Evolutionary conservation across 23 tunicate species (phyloP).

Genomic region (Trididemnum nubilum): DNA sequence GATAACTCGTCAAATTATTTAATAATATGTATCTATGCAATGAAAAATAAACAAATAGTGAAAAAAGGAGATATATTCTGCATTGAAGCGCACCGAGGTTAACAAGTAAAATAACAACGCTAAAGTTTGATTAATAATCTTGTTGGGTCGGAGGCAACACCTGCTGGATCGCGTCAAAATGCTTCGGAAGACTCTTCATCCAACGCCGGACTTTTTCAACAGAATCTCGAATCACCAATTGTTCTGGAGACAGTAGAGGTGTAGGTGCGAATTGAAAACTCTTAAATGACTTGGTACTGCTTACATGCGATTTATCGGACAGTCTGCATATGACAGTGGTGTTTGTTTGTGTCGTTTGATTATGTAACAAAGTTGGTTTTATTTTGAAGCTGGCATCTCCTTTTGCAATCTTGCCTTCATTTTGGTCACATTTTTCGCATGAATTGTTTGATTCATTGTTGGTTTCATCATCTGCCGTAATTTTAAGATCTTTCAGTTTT

Average conservation of each 20-base stretch:
- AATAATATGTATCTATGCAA: too few species aligned
- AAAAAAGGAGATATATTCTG: not conserved
- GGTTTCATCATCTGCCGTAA: not conserved
- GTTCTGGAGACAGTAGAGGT: constrained; percentile 46
- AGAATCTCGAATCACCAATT: constrained; percentile 53
- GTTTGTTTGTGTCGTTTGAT: not conserved
- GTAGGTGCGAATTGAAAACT: not conserved
- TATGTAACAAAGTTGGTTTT: too few species aligned
- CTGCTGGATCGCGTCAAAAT: constrained; percentile 52
- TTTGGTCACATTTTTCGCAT: not conserved
- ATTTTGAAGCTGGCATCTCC: too few species aligned
- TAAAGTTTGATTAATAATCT: constrained; percentile 10
- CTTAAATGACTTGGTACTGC: not conserved
- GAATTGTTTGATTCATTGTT: not conserved
- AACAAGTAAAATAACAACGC: not conserved
- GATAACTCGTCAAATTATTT: too few species aligned
- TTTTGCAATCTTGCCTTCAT: not conserved
- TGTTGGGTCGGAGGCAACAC: constrained; percentile 35
- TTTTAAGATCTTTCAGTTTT: constrained; percentile 7
- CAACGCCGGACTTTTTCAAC: constrained; percentile 65
- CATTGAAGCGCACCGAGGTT: not conserved
- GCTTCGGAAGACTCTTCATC: constrained; percentile 56
- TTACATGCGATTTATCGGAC: not conserved
- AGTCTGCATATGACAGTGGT: not conserved
- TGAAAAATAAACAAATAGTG: too few species aligned